Conservation (phyloP, 2,888 invertebrate genomes). For the Mythimna pallens region DNA sequence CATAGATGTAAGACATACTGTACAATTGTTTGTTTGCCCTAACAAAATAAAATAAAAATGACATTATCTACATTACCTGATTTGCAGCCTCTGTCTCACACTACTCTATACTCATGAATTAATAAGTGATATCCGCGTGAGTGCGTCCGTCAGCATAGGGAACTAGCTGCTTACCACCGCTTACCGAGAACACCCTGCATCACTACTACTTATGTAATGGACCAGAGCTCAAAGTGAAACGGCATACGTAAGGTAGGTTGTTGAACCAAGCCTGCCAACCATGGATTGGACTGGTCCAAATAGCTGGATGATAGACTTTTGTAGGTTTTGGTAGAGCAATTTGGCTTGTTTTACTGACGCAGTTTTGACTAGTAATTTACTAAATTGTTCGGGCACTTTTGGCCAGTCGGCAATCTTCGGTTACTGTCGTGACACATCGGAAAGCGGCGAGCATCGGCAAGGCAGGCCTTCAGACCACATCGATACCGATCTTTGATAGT, state of each 20-base stretch:
- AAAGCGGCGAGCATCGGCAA: too few relatives aligned
- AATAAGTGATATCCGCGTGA: slow-evolving; percentile 43
- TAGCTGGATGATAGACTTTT: not conserved
- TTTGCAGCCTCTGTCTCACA: slow-evolving; percentile 4
- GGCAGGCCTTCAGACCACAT: too few relatives aligned
- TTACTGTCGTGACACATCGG: too few relatives aligned
- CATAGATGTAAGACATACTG: too few relatives aligned
- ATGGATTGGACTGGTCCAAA: not conserved
- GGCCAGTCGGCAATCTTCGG: too few relatives aligned
- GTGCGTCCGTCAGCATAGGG: slow-evolving; percentile 44
- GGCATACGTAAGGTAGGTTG: not conserved
- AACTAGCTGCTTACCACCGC: slow-evolving; percentile 43
- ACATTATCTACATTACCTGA: not conserved
- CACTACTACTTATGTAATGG: slow-evolving; percentile 55
- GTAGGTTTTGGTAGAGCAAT: not conserved
- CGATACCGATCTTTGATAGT: too few relatives aligned
- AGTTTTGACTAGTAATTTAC: too few relatives aligned
- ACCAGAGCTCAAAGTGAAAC: slow-evolving; percentile 35
- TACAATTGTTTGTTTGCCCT: too few relatives aligned
- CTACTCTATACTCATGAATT: slow-evolving; percentile 52
- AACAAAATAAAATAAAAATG: not conserved
- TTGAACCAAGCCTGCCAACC: not conserved
- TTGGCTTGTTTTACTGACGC: not conserved
- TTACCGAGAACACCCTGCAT: slow-evolving; percentile 31
- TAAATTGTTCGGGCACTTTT: too few relatives aligned